Evolutionary conservation across 2,888 invertebrate species (phyloP), one percentile per base, ranked within the genome.

Genomic region (Tetranychus piercei): DNA sequence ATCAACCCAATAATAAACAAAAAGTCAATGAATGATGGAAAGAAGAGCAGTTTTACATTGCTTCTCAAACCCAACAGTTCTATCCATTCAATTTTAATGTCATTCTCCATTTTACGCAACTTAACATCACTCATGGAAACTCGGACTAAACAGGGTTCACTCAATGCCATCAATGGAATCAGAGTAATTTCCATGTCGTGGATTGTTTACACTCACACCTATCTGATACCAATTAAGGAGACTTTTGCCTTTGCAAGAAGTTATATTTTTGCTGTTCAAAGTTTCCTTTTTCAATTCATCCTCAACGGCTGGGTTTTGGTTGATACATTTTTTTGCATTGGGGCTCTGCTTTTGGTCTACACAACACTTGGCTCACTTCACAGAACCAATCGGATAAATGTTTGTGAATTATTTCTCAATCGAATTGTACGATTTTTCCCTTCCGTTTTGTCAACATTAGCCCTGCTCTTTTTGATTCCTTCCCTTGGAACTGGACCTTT

Each of bases 261-360:
- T 22, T 77, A 75, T 44, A 71, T 75, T 23, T 67, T 67, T 15
- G 43, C 73, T 65, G 74, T 78, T 9, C 75, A 77, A 44, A 73
- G 76, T 44, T 67, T 77, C 4, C 74, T 75, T 43, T 78, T 78
- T 75, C 75, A 75, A 23, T 64, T 76, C 3, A 75, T 78, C 11
- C 75, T 78, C 72, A 78, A 78, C 74, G 78, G 77, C 6, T 78
- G 78, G 78, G 75, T 78, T 34, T 73, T 77, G 11, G 78, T 78
- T 0, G 78, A 78, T 22, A 76, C 78, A 20, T 78, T 78, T 73
- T 78, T 78, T 70, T 76, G 78, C 6, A 69, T 78, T 8, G 77
- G 78, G 73, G 77, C 78, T 9, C 44, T 78, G 43, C 75, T 79
- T 4, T 75, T 75, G 7, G 71, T 76, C 1, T 76, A 76, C 22